phyloP scores from a whole-genome alignment of 2,797 vertebrate species.

The Cichlasoma orientale region DNA sequence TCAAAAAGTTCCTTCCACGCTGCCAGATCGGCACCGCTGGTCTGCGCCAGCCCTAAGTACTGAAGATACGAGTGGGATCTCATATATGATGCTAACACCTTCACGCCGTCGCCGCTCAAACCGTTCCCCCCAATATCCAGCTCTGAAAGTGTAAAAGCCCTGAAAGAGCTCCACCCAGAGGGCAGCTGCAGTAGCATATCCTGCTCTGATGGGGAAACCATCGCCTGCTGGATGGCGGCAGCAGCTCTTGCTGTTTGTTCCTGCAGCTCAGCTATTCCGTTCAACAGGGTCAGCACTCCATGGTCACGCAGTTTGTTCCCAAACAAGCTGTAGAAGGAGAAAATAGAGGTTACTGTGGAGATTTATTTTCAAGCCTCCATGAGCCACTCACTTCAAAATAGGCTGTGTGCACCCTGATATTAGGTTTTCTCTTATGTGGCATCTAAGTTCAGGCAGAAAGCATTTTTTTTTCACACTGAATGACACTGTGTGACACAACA shows the following conservation, averaged over 20 bases:
- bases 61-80: slow-evolving; percentile 77
- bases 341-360: neutral
- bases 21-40: slow-evolving; percentile 58
- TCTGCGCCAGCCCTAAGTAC: slow-evolving; percentile 83
- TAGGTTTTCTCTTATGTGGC: neutral
- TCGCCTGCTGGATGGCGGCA: slow-evolving; percentile 47
- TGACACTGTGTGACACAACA: neutral
- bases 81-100: slow-evolving; percentile 77
- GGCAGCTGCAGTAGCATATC: slow-evolving; percentile 38
- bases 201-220: slow-evolving; percentile 41
- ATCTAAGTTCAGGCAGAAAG: neutral
- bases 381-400: neutral
- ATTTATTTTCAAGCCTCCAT: neutral
- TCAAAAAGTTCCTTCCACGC: slow-evolving; percentile 83
- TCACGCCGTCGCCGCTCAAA: slow-evolving; percentile 75
- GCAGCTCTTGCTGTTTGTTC: slow-evolving; percentile 59
- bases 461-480: neutral
- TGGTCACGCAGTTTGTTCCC: slow-evolving; percentile 84
- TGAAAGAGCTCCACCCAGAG: slow-evolving; percentile 51
- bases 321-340: slow-evolving; percentile 78
- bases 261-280: slow-evolving; percentile 79
- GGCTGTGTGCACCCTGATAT: neutral
- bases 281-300: slow-evolving; percentile 77
- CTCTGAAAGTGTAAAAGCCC: slow-evolving; percentile 73
- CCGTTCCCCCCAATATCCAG: slow-evolving; percentile 85